phyloP scores from a whole-genome alignment of 2,113 vertebrate species.

The Protobothrops mucrosquamatus region DNA sequence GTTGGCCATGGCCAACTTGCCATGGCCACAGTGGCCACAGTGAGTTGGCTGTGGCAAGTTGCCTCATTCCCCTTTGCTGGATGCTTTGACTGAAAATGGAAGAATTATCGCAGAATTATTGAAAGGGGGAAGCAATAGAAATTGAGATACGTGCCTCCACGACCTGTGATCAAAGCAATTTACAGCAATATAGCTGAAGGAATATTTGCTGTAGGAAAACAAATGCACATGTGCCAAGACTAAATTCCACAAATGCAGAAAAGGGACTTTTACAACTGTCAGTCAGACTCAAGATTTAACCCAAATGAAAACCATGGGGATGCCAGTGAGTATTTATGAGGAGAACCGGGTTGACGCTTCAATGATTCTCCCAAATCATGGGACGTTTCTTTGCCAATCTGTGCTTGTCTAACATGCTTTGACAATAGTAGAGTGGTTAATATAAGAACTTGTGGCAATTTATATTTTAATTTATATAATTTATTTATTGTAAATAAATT shows the following conservation, averaged over 20 bases:
- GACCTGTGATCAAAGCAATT: not conserved
- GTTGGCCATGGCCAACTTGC: no score
- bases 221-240: not conserved
- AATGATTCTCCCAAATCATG: not conserved
- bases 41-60: no score
- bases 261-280: not conserved
- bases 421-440: not conserved
- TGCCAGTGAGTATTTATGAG: not conserved
- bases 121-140: not conserved
- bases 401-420: not conserved
- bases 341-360: not conserved
- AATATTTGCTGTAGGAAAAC: not conserved
- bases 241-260: not conserved
- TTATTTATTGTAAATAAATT: not conserved
- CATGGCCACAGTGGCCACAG: no score
- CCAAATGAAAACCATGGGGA: not conserved
- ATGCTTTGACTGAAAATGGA: not conserved
- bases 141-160: not conserved
- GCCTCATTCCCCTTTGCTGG: not conserved
- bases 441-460: not conserved
- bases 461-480: not conserved
- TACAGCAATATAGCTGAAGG: not conserved
- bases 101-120: not conserved
- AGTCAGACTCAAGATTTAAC: not conserved
- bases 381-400: not conserved